Conservation (phyloP, 2,113 vertebrate species). For the Alligator mississippiensis region DNA sequence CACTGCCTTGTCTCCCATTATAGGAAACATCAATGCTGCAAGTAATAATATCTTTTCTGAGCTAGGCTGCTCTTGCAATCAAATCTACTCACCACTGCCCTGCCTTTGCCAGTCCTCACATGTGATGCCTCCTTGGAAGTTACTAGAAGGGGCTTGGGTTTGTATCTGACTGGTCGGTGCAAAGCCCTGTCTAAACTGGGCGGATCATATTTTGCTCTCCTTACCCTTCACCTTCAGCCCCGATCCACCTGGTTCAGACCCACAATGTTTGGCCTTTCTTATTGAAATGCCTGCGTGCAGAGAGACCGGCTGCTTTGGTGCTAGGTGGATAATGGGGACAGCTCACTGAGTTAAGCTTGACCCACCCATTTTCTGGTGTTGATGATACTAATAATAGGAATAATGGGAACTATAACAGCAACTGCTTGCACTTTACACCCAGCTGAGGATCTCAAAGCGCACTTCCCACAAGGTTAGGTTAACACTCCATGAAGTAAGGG, state of each 20-base stretch:
- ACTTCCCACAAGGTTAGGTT: neutral
- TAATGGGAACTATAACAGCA: too few relatives aligned
- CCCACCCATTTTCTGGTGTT: neutral
- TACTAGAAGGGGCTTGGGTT: neutral
- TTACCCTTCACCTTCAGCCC: neutral
- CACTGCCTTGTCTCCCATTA: too few relatives aligned
- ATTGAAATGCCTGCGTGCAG: neutral
- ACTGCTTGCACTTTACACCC: neutral
- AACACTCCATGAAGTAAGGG: neutral
- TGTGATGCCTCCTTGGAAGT: neutral
- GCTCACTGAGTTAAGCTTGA: neutral
- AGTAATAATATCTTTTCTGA: neutral
- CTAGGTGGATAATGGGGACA: neutral
- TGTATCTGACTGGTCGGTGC: neutral
- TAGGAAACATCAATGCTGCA: too few relatives aligned
- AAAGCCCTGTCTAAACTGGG: neutral
- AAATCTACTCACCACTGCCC: neutral
- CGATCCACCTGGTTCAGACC: too few relatives aligned
- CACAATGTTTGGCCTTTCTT: neutral
- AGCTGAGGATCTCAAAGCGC: neutral
- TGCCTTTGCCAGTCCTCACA: accelerated
- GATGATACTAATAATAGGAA: neutral
- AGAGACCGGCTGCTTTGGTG: neutral
- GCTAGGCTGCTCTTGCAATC: neutral
- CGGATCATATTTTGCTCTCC: neutral